Evolutionary conservation across 2,888 invertebrate species (phyloP).

Genomic region (Epistrophella euchroma): DNA sequence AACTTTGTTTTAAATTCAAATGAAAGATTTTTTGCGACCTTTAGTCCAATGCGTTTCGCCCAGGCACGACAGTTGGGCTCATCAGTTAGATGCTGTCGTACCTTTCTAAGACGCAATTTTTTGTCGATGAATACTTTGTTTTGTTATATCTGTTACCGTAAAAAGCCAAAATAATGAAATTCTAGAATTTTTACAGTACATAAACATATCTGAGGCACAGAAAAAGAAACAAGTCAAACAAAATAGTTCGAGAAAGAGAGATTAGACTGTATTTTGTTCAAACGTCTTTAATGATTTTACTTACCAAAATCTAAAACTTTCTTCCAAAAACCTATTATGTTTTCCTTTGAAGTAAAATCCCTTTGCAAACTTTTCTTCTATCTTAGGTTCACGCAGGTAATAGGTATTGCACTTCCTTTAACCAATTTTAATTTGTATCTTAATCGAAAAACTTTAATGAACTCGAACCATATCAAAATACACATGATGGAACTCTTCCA

Average conservation of each 20-base stretch:
- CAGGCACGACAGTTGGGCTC: too few species aligned
- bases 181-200: too few species aligned
- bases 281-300: not conserved
- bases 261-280: not conserved
- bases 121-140: too few species aligned
- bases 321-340: not conserved
- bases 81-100: too few species aligned
- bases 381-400: not conserved
- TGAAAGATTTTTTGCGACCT: too few species aligned
- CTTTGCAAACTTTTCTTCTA: not conserved
- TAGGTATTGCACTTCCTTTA: not conserved
- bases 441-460: constrained; percentile 15
- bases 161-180: too few species aligned
- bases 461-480: not conserved
- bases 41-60: too few species aligned
- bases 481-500: not conserved
- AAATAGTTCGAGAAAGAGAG: not conserved
- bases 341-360: not conserved
- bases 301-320: not conserved
- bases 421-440: constrained; percentile 12
- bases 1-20: too few species aligned
- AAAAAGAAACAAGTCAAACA: not conserved
- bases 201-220: too few species aligned
- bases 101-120: too few species aligned
- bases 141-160: too few species aligned